phyloP scores from a whole-genome alignment of 2,113 vertebrate species.

The Rhynchomys soricoides region DNA sequence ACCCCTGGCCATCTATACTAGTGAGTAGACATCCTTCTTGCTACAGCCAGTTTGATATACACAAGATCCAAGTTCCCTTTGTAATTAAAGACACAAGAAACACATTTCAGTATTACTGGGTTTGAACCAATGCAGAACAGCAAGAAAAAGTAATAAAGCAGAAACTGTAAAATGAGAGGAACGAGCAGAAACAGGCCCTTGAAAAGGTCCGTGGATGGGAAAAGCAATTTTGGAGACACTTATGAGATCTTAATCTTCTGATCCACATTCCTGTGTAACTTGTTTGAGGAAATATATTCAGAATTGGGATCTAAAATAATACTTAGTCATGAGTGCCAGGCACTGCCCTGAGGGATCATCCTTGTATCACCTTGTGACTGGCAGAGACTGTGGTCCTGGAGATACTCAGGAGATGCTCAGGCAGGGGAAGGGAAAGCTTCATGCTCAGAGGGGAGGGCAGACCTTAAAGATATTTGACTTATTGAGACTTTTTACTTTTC shows the following conservation, averaged over 20 bases:
- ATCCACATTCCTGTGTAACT: not conserved
- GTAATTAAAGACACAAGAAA: not conserved
- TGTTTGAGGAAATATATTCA: not conserved
- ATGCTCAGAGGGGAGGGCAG: not conserved
- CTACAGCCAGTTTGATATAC: not conserved
- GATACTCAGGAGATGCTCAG: not conserved
- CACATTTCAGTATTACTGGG: not conserved
- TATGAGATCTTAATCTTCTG: not conserved
- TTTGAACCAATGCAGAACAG: not conserved
- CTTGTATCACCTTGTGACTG: not conserved
- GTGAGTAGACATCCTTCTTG: not conserved
- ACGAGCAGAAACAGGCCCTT: not conserved
- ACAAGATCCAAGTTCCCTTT: not conserved
- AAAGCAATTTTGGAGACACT: not conserved
- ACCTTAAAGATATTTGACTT: no score
- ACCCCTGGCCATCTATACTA: not conserved
- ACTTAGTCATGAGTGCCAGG: not conserved
- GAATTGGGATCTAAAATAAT: not conserved
- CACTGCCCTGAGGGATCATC: not conserved
- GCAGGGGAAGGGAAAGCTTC: not conserved
- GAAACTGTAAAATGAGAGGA: not conserved
- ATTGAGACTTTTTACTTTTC: no score
- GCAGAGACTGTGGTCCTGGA: not conserved
- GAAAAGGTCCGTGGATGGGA: not conserved
- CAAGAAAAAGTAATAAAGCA: not conserved